Evolutionary conservation across 2,797 vertebrate species (phyloP).

Genomic region (Sciurus carolinensis): DNA sequence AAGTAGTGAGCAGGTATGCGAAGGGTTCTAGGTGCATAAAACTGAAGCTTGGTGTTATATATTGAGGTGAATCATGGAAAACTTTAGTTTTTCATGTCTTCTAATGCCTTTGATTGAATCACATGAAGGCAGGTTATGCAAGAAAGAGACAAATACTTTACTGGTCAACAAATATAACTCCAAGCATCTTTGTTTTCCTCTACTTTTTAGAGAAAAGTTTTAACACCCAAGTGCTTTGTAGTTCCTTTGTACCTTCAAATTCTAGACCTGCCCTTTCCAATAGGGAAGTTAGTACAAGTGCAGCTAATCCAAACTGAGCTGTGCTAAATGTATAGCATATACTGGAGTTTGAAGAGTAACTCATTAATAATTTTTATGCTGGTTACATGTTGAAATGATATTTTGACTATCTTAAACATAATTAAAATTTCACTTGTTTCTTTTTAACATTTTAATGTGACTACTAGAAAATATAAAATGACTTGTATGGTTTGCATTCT

Average conservation of each 20-base stretch:
- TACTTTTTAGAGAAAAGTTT: background rate
- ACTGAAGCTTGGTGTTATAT: background rate
- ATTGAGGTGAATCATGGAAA: background rate
- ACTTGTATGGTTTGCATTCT: background rate
- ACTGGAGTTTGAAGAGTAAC: slow-evolving; percentile 7
- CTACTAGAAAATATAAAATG: slow-evolving; percentile 4
- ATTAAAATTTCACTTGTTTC: background rate
- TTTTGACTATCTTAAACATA: slow-evolving; percentile 45
- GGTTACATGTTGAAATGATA: slow-evolving; percentile 24
- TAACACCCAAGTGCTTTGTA: background rate
- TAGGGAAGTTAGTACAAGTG: background rate
- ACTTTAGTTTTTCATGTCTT: background rate
- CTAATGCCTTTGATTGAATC: background rate
- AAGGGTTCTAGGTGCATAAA: background rate
- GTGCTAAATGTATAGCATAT: background rate
- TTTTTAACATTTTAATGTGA: slow-evolving; percentile 35
- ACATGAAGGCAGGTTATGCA: background rate
- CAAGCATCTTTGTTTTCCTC: background rate
- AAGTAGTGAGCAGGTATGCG: background rate
- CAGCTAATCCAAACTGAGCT: background rate
- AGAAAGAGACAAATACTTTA: background rate
- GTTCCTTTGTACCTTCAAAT: background rate
- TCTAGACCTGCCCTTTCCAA: background rate
- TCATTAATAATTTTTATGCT: background rate
- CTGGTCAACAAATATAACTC: slow-evolving; percentile 30